Percentiles rank a stretch among this genome's conserved stretches.
phyloP scores from a whole-genome alignment of 2,888 invertebrate genomes.

The Argynnis bischoffii region DNA sequence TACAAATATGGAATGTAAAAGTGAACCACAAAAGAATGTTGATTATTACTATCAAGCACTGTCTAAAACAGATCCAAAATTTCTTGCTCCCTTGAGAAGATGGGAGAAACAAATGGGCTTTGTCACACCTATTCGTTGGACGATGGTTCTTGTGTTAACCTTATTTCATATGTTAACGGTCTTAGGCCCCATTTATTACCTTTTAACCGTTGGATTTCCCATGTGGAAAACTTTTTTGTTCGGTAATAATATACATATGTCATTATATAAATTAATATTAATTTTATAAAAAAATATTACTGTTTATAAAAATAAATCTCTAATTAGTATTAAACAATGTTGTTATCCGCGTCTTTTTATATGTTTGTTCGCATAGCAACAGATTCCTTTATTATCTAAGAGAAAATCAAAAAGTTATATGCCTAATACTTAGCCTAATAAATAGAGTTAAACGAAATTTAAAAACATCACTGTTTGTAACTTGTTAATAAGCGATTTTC shows the following conservation, averaged over 20 bases:
- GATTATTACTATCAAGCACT: conserved; percentile 53
- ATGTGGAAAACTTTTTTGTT: conserved; percentile 76
- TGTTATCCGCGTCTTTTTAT: too few species aligned
- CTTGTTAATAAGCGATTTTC: too few species aligned
- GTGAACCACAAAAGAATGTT: conserved; percentile 6
- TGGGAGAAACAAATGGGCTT: conserved; percentile 75
- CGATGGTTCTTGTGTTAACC: conserved; percentile 80
- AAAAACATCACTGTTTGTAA: too few species aligned
- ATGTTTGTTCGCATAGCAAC: too few species aligned
- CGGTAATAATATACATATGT: conserved; percentile 82
- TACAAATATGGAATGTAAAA: background rate
- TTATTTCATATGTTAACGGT: conserved; percentile 75
- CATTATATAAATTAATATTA: background rate
- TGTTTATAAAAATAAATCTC: too few species aligned
- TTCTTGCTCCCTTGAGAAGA: conserved; percentile 51
- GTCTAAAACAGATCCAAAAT: conserved; percentile 51
- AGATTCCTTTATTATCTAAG: too few species aligned
- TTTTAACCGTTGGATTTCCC: conserved; percentile 47
- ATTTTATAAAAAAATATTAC: too few species aligned
- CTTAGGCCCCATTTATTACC: conserved; percentile 57
- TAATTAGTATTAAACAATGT: too few species aligned
- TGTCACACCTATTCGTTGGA: conserved; percentile 85
- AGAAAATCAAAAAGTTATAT: too few species aligned
- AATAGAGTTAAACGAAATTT: too few species aligned
- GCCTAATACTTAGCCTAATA: too few species aligned